These are phyloP conservation scores for Indicator maculatus DNA, from an alignment of 2,113 vertebrate genomes.

Conservation along the genomic window DNA sequence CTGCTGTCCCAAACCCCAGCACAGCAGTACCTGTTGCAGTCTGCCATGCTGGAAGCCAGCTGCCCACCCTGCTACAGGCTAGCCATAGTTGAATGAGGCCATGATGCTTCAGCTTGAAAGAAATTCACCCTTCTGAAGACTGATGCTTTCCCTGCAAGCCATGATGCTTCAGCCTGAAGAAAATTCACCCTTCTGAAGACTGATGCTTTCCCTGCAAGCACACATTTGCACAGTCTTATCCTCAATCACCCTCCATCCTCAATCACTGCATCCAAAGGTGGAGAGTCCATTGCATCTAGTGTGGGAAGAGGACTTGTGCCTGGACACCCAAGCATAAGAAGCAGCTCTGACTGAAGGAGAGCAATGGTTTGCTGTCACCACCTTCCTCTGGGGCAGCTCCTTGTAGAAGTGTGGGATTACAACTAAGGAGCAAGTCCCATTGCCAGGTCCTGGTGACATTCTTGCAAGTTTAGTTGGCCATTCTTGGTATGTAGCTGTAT, in stretches of 20 bases:
- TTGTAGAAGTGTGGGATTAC: neutral
- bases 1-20: accelerated
- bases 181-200: neutral
- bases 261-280: accelerated
- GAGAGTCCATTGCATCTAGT: neutral
- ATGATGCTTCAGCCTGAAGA: accelerated
- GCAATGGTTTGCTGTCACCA: neutral
- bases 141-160: neutral
- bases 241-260: accelerated
- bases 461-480: neutral
- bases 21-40: neutral
- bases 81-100: neutral
- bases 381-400: neutral
- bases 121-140: neutral
- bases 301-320: accelerated
- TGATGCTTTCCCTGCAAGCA: accelerated
- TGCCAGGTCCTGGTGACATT: neutral
- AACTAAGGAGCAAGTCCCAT: neutral
- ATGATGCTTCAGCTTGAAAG: accelerated
- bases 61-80: accelerated
- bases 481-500: slow-evolving; percentile 23
- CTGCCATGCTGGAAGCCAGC: neutral
- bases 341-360: neutral
- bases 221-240: accelerated
- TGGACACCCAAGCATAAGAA: neutral